Conservation (phyloP, 1,140 invertebrate genomes). For the Drosophila persimilis region DNA sequence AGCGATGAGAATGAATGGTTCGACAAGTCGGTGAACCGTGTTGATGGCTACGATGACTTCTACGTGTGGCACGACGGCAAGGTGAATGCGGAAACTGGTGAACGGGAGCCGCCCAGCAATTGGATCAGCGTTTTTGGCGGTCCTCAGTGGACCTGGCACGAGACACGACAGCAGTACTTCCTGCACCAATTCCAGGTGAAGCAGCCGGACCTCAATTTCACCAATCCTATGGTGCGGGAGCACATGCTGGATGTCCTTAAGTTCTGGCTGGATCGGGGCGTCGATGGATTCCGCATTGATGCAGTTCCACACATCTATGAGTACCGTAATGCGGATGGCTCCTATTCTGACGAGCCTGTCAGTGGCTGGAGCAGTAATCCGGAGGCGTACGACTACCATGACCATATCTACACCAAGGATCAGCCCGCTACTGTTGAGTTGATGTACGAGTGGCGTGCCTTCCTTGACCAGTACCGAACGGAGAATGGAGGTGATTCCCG, state of each 20-base stretch:
- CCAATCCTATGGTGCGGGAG: conserved; percentile 85
- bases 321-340: conserved; percentile 84
- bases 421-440: conserved; percentile 84
- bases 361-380: conserved; percentile 71
- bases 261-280: conserved; percentile 90
- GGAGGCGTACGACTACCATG: conserved; percentile 83
- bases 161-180: conserved; percentile 86
- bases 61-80: conserved; percentile 88
- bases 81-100: conserved; percentile 52
- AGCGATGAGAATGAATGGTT: conserved; percentile 89
- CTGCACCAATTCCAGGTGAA: conserved; percentile 86
- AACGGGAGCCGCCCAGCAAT: conserved; percentile 85
- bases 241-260: conserved; percentile 87
- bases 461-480: conserved; percentile 84
- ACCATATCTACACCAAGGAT: conserved; percentile 85
- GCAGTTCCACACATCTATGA: conserved; percentile 87
- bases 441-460: conserved; percentile 84
- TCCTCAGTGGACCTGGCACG: conserved; percentile 87
- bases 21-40: conserved; percentile 84
- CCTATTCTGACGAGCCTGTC: conserved; percentile 84
- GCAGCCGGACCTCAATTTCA: conserved; percentile 89
- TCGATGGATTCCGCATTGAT: conserved; percentile 90
- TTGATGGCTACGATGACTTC: conserved; percentile 86
- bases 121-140: conserved; percentile 87
- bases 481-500: conserved; percentile 80